Evolutionary conservation across 2,888 invertebrate genomes (phyloP), one percentile per base, ranked within the genome.

Genomic region (Himalopsyche anomala): DNA sequence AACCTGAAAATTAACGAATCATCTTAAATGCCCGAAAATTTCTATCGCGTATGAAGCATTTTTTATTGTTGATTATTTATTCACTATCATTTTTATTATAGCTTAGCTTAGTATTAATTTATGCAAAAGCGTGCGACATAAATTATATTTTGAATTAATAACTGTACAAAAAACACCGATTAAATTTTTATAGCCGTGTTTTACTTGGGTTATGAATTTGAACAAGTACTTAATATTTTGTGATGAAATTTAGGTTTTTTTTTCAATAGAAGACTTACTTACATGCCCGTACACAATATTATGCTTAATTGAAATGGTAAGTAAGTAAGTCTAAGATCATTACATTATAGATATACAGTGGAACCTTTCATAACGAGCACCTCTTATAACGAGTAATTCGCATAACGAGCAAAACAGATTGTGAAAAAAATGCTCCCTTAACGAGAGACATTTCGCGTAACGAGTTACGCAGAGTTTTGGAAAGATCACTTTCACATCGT

Each of bases 111-210:
- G n/a, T 62, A 62, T 56, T 56, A 56, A 56, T 56, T 56, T 56
- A 56, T 62, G 62, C 62, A 62, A 62, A 62, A 19, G 62, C 62
- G 62, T 62, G 62, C 62, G 19, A 62, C 62, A 19, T 62, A 62
- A 62, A 62, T 62, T 62, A 19, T 5, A 62, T 12, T 8, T 62
- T 19, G 19, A 62, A 62, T 62, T 62, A 62, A 62, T 62, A 62
- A 62, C 28, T 19, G 62, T 5, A 51, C 51, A 51, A 51, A 51
- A 51, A 4, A 51, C 5, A 51, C 51, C 15, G 51, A 51, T 51
- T 15, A 51, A 51, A 62, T 3, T 62, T 62, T 62, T 62, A 62
- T 62, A 62, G 62, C 62, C 28, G 19, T 62, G 62, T 19, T 62
- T 62, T 9, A 51, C 51, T 15, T 5, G n/a, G 19, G 62, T n/a